A percentile compares a stretch with the other conserved stretches of the same genome.
These are phyloP conservation scores for Drosophila robusta DNA, from an alignment of 2,888 invertebrate genomes.

Conservation along the genomic window DNA sequence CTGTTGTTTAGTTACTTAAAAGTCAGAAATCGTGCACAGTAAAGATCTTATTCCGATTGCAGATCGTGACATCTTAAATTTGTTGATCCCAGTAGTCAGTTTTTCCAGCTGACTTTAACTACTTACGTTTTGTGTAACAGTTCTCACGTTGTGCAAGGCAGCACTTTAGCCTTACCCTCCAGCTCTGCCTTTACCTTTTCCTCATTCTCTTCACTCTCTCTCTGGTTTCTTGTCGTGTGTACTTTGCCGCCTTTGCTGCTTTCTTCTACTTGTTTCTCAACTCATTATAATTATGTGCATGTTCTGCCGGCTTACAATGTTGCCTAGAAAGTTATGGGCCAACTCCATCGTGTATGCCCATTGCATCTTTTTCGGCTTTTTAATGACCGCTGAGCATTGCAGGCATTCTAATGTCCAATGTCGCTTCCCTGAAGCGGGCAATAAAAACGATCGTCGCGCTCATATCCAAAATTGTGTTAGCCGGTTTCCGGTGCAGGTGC, in stretches of 20 bases:
- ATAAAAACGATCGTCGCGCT: constrained; percentile 13
- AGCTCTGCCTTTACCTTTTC: background rate
- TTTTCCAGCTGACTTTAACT: background rate
- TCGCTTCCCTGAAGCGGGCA: constrained; percentile 5
- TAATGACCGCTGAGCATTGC: constrained; percentile 35
- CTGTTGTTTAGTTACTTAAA: background rate
- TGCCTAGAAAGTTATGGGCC: constrained; percentile 27
- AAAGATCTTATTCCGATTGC: constrained; percentile 11
- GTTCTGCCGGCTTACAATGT: constrained; percentile 7
- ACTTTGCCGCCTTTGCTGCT: constrained; percentile 23
- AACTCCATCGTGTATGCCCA: constrained; percentile 22
- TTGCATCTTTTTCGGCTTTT: constrained; percentile 37
- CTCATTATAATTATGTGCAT: constrained; percentile 30
- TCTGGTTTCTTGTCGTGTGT: background rate
- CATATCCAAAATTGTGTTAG: constrained; percentile 17
- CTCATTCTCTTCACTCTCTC: background rate
- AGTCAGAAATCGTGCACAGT: constrained; percentile 8
- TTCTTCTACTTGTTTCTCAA: constrained; percentile 7
- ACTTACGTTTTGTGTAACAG: constrained; percentile 4
- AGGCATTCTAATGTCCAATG: constrained; percentile 43
- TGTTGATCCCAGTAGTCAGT: constrained; percentile 3
- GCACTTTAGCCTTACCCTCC: background rate
- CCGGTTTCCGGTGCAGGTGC: constrained; percentile 46
- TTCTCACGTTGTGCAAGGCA: constrained; percentile 44
- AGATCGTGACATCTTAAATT: constrained; percentile 8